Evolutionary conservation across 2,113 vertebrate genomes (phyloP).

Genomic region (Picathartes gymnocephalus): DNA sequence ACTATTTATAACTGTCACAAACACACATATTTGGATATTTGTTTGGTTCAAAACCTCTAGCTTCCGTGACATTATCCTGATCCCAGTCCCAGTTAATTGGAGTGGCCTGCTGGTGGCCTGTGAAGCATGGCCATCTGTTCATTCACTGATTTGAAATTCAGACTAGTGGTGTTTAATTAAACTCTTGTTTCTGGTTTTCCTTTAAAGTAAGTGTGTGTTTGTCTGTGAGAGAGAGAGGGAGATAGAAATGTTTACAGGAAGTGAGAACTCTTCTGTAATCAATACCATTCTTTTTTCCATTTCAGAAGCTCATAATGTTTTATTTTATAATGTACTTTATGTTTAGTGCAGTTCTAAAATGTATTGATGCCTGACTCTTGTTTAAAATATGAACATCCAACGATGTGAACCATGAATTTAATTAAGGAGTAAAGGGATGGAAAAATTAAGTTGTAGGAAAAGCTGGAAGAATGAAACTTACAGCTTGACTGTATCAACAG

Average conservation of each 20-base stretch:
- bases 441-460: background rate
- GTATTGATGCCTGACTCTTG: background rate
- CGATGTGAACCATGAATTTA: background rate
- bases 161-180: constrained; percentile 51
- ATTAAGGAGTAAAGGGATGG: constrained; percentile 1
- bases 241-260: constrained; percentile 57
- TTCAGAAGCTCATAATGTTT: constrained; percentile 54
- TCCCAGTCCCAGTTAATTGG: background rate
- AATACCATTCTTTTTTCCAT: constrained; percentile 54
- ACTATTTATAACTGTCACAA: background rate
- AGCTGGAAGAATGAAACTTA: background rate
- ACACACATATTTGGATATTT: background rate
- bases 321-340: constrained; percentile 32
- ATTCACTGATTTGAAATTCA: constrained; percentile 11
- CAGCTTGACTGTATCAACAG: background rate
- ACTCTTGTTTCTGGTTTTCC: constrained; percentile 23
- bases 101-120: background rate
- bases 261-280: constrained; percentile 42
- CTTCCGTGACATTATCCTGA: background rate
- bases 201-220: background rate
- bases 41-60: background rate
- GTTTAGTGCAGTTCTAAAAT: constrained; percentile 33
- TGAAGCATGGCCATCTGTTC: constrained; percentile 36
- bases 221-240: background rate
- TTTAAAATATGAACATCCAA: constrained; percentile 10